Conservation (phyloP, 2,888 invertebrate species). For the Plebejus argus region DNA sequence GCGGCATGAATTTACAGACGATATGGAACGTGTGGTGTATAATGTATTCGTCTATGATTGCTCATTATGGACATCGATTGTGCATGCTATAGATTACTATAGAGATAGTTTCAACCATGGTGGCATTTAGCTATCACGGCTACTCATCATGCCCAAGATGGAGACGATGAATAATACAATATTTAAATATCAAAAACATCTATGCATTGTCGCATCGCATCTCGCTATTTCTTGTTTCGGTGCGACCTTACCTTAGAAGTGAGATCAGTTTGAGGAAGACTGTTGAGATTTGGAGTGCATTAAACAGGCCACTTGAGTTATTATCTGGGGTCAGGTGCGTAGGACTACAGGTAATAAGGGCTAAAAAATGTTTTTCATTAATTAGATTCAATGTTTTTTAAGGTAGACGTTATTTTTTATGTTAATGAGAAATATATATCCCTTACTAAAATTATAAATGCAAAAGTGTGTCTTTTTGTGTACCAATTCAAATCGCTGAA, state of each 20-base stretch:
- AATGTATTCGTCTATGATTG: no score
- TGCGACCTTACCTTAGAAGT: neutral
- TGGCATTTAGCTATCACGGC: no score
- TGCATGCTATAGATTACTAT: no score
- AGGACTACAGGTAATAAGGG: neutral
- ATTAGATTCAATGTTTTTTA: neutral
- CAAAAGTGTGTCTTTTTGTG: no score
- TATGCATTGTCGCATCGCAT: no score
- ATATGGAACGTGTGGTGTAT: neutral
- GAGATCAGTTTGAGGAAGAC: neutral
- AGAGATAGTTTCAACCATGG: no score
- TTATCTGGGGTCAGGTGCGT: neutral
- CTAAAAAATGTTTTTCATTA: neutral
- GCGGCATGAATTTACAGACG: no score
- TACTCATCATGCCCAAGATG: no score
- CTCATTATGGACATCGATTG: no score
- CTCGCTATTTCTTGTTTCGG: neutral
- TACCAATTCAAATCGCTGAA: no score
- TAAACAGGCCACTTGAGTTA: conserved; percentile 15
- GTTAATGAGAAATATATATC: neutral
- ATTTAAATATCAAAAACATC: no score
- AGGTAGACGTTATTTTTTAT: neutral
- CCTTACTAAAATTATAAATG: neutral
- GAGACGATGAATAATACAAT: no score
- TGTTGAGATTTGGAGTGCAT: neutral